Base-by-base conservation (phyloP, 2,888 invertebrate genomes). In the Seira sanloemensis region DNA sequence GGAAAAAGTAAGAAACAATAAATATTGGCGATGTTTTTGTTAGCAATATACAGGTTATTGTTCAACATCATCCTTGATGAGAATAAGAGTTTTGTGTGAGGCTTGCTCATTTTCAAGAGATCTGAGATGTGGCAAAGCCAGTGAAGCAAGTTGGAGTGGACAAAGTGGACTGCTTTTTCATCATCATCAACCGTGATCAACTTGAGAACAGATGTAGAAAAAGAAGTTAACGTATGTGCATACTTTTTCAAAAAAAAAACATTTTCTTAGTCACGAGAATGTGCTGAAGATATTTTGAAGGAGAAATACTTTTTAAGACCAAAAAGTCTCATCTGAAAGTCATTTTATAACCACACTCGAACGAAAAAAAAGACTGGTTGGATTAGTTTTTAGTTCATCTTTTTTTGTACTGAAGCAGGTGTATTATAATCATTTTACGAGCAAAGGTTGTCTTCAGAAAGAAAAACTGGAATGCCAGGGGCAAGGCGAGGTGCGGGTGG, bases 401-500 rank as follows among this genome's bases (percentile, higher is more conserved):
- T 78, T 25, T 71, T 62, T 74, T 80, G 26, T 73, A 65, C 66
- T 72, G 62, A 65, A 78, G 66, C 72, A 76, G 69, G 69, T 84
- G 77, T 71, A 37, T 37, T 37, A 12, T 37, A 37, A 37, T 37
- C 37, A 37, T 37, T 37, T 37, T 37, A 37, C 37, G 37, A 37
- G 37, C 37, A 37, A 37, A 37, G 37, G 37, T 68, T 62, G 24
- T 71, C 25, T 71, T 46, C 19, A 25, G 18, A 62, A 37, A 68
- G 16, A 71, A 82, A 71, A 78, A 87, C 87, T 87, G 87, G 89
- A 88, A 87, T 88, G 89, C 89, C 89, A 87, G 86, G 86, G 89
- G 89, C 89, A 88, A 89, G 88, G 88, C 89, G 86, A 88, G 89
- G 89, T 89, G 89, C 89, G 89, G 89, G 89, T 89, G 89, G 88